Conservation (phyloP, 2,888 invertebrate genomes). For the Drosophila austrosaltans region DNA sequence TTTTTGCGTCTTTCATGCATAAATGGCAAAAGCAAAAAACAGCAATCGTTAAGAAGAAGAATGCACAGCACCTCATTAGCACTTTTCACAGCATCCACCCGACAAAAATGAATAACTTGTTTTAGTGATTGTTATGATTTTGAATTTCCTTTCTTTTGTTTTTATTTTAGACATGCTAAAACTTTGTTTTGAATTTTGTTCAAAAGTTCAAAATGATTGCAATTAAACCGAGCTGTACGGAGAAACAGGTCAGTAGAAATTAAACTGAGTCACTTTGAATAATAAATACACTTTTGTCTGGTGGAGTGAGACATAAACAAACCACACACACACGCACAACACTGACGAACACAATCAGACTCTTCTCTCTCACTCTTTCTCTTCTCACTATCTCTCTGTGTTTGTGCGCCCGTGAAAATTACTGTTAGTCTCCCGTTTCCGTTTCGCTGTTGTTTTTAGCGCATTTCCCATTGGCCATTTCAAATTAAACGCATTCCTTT, state of each 20-base stretch:
- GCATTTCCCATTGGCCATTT: slow-evolving; percentile 45
- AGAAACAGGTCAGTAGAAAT: not conserved
- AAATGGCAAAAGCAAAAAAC: slow-evolving; percentile 76
- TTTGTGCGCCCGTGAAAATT: slow-evolving; percentile 70
- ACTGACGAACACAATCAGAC: slow-evolving; percentile 19
- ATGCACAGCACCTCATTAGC: slow-evolving; percentile 73
- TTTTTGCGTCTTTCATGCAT: slow-evolving; percentile 68
- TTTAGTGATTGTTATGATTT: not conserved
- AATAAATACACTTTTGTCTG: not conserved
- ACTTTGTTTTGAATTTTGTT: not conserved
- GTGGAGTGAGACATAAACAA: slow-evolving; percentile 37
- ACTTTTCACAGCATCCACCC: slow-evolving; percentile 51
- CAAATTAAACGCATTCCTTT: slow-evolving; percentile 63
- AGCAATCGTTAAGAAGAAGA: slow-evolving; percentile 44
- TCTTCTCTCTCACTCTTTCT: slow-evolving; percentile 14
- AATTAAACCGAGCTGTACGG: not conserved
- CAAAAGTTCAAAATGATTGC: not conserved
- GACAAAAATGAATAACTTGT: not conserved
- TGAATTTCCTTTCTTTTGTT: not conserved
- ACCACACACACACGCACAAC: slow-evolving; percentile 23
- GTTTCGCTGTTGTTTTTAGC: slow-evolving; percentile 32
- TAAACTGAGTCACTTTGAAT: not conserved
- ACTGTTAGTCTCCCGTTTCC: slow-evolving; percentile 60
- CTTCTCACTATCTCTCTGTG: slow-evolving; percentile 13
- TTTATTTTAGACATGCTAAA: too few species aligned